Base-by-base conservation (phyloP, 35 echinoderm and acorn worm species). In the Chiridota heheva region DNA sequence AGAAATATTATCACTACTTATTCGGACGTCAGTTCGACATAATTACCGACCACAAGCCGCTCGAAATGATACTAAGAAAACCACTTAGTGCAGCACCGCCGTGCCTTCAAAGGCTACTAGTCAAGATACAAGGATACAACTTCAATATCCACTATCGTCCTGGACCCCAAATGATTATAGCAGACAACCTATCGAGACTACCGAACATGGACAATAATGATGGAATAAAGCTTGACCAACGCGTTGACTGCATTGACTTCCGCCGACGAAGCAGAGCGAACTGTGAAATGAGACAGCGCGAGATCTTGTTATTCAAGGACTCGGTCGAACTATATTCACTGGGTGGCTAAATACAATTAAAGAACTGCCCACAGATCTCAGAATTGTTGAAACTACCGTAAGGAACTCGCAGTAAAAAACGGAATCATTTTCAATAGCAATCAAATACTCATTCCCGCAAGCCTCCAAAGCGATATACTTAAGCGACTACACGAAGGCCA, bases 101-200 rank as follows among this genome's bases (percentile, higher is more conserved):
- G 10, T 17, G 85, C 8, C 48, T 81, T 2, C 73, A 88, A 34
- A 12, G 61, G 40, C 62, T 88, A 7, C 46, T 80, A 5, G 55
- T 88, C 34, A 80, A 81, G 43, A 17, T 88, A 6, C 86, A 81
- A 81, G 75, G 75, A 0, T 81, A 88, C 44, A 76, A 81, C 51
- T 70, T 73, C 36, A 43, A 44, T 17, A 34, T 60, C 24, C 31
- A 66, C 7, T 81, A 81, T 58, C 36, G 69, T 10, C 63, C 76
- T 15, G 76, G 77, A 1, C 58, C 18, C 24, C 37, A 56, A 0
- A 89, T 82, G 77, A 65, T 89, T 24, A 36, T 74, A 38, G 67
- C 86, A 36, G 86, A 82, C 53, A 45, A 40, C n/a, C 39, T 81
- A 0, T 62, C 45, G 12, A 35, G 67, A 58, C 39, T 81, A 28